phyloP scores from a whole-genome alignment of 2,113 vertebrate species.

The Cryptotis parvus region DNA sequence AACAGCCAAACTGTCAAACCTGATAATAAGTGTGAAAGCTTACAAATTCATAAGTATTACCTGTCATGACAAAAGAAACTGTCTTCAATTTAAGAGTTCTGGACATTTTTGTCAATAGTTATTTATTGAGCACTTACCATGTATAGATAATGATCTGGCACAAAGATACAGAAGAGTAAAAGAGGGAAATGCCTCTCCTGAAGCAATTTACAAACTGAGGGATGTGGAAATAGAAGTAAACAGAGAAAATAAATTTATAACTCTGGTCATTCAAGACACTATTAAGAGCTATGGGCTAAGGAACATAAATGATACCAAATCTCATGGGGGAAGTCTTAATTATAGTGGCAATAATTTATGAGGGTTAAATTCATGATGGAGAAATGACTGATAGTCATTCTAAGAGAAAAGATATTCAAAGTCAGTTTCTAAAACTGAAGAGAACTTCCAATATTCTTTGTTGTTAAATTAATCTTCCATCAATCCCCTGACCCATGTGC shows the following conservation, averaged over 20 bases:
- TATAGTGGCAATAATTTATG: not conserved
- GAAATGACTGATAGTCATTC: not conserved
- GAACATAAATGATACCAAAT: not conserved
- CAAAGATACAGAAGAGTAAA: conserved; percentile 15
- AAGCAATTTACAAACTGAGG: not conserved
- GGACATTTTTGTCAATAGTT: not conserved
- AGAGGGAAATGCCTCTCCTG: not conserved
- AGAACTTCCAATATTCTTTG: not conserved
- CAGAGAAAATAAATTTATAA: not conserved
- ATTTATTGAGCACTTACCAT: conserved; percentile 45
- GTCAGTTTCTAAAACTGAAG: not conserved
- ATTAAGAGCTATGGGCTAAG: not conserved
- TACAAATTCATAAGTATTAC: conserved; percentile 56
- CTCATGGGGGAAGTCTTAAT: not conserved
- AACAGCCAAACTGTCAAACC: conserved; percentile 29
- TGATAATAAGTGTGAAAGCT: conserved; percentile 8
- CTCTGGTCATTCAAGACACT: not conserved
- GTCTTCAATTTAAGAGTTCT: not conserved
- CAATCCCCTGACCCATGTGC: not conserved
- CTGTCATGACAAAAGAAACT: conserved; percentile 4
- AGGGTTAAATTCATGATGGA: too few relatives aligned
- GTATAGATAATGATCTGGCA: not conserved
- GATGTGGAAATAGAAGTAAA: not conserved
- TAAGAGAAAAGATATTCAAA: not conserved
- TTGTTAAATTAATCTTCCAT: not conserved